Evolutionary conservation across 2,113 vertebrate species (phyloP).

Genomic region (Hippocampus mohnikei): DNA sequence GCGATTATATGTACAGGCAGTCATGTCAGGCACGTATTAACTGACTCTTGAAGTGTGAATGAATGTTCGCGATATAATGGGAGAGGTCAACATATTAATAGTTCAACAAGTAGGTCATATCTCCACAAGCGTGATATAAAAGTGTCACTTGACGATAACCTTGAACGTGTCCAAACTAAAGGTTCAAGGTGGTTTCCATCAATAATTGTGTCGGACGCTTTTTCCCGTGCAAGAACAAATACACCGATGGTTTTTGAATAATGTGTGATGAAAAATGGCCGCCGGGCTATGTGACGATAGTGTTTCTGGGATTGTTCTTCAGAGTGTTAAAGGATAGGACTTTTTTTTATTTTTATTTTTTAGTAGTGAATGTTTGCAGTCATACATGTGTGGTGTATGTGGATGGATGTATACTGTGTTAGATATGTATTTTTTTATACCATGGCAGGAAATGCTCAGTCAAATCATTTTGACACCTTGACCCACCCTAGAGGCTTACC

Average conservation of each 20-base stretch:
- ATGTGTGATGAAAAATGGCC: background rate
- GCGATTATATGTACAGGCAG: slow-evolving; percentile 20
- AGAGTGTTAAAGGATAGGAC: too few species aligned
- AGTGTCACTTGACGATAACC: background rate
- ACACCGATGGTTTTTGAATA: too few species aligned
- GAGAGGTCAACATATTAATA: slow-evolving; percentile 31
- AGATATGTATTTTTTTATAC: too few species aligned
- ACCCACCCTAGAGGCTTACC: background rate
- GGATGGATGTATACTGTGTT: too few species aligned
- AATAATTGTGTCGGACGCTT: background rate
- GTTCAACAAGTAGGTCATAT: background rate
- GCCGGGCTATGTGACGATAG: too few species aligned
- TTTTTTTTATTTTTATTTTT: too few species aligned
- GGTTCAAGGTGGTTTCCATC: background rate
- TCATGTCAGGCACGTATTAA: slow-evolving; percentile 5
- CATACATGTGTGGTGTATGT: too few species aligned
- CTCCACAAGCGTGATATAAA: background rate
- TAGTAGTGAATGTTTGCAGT: too few species aligned
- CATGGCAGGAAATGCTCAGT: too few species aligned
- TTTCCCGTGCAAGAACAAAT: background rate
- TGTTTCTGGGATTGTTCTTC: too few species aligned
- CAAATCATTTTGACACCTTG: too few species aligned
- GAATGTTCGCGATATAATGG: slow-evolving; percentile 16
- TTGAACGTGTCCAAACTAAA: background rate
- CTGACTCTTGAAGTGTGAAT: background rate